Evolutionary conservation across 2,888 invertebrate species (phyloP), one percentile per base, ranked within the genome.

Genomic region (Dioctria rufipes): DNA sequence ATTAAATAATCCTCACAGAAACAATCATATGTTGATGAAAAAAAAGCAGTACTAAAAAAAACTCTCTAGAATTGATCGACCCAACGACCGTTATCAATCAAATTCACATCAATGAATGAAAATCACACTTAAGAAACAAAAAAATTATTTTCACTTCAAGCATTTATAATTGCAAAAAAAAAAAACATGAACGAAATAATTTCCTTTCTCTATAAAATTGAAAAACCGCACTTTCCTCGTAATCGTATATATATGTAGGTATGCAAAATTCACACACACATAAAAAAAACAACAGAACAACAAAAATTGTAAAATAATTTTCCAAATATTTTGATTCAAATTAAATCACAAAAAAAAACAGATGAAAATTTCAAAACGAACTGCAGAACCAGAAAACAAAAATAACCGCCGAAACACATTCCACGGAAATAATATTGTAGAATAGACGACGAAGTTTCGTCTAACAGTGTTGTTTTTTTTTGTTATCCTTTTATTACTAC

Each of bases 31-130:
- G 25, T 25, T 25, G 25, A 25, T 25, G 49, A 2, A 46, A 46
- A 1, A 46, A 46, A 46, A 2, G 9, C 49, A 46, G 49, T 6
- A 6, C 9, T 46, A 46, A 46, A 9, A 9, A 46, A 46, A 46
- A 6, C 49, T 46, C 9, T 46, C 49, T 46, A 2, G 9, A 5
- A 46, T 46, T 46, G 49, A 46, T 1, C 49, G 9, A 46, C 5
- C 5, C n/a, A 3, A 60, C 73, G 73, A 73, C 9, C 73, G 73
- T 60, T 73, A 73, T 66, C 66, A 42, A 39, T 11, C 39, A 39
- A 66, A 61, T 37, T 61, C 61, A 39, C 61, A 37, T 2, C 61
- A 61, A 13, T 51, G 9, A 73, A 42, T 46, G 37, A 51, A 51
- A 51, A 51, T 51, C 6, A 51, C 11, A 51, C 11, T 51, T 51